Percentiles rank a stretch among this genome's conserved stretches.
phyloP scores from a whole-genome alignment of 2,113 vertebrate genomes.

The Gambusia affinis region DNA sequence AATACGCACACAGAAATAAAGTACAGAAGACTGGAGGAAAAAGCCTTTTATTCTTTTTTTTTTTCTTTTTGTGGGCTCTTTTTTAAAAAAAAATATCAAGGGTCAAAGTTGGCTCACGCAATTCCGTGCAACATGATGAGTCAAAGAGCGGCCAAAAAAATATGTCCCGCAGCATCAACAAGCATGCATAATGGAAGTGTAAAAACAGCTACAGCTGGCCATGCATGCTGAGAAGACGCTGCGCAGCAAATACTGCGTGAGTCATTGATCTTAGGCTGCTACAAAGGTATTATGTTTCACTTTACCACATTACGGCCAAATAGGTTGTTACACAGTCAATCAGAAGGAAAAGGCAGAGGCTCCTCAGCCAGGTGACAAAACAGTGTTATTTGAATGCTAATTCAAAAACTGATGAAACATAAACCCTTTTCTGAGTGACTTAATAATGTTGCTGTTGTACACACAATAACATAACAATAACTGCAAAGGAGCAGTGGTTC shows the following conservation, averaged over 20 bases:
- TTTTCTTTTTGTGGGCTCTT: conserved; percentile 37
- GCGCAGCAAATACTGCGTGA: conserved; percentile 59
- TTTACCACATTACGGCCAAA: conserved; percentile 55
- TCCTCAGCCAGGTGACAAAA: conserved; percentile 9
- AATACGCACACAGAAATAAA: conserved; percentile 3
- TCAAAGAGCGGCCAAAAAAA: conserved; percentile 28
- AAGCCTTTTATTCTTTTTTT: conserved; percentile 14
- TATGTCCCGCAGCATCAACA: conserved; percentile 72
- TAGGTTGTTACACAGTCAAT: conserved; percentile 64
- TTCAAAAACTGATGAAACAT: conserved; percentile 47
- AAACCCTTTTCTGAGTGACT: conserved; percentile 37
- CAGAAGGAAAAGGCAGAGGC: conserved; percentile 39
- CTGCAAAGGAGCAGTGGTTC: not conserved
- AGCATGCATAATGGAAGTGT: conserved; percentile 67
- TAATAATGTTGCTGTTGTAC: conserved; percentile 31
- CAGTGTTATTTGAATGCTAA: conserved; percentile 28
- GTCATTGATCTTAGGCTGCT: conserved; percentile 63
- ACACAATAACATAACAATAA: conserved; percentile 27
- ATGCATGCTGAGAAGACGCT: conserved; percentile 58
- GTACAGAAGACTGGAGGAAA: conserved; percentile 29
- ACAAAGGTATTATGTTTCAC: conserved; percentile 54
- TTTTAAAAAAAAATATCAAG: conserved; percentile 56
- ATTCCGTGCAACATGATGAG: conserved; percentile 64
- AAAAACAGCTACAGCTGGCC: conserved; percentile 63
- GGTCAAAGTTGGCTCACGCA: conserved; percentile 70